A percentile compares a stretch with the other conserved stretches of the same genome.
These are phyloP conservation scores for Pharmacophagus antenor DNA, from an alignment of 2,888 invertebrate species.

Conservation along the genomic window DNA sequence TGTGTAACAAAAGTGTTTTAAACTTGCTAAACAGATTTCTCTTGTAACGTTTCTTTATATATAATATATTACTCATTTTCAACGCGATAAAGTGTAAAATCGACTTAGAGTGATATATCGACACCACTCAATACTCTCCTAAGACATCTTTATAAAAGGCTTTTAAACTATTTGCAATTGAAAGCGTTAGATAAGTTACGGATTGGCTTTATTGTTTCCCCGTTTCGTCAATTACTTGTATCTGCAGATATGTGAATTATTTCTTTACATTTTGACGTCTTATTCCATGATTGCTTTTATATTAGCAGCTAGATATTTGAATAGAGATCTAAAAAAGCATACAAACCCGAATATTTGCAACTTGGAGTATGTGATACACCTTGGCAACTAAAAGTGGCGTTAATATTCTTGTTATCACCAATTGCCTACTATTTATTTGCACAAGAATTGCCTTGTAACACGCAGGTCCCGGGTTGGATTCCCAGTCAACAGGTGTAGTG, in stretches of 20 bases:
- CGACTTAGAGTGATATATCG: not conserved
- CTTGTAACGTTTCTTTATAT: not conserved
- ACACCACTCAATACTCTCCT: constrained; percentile 2
- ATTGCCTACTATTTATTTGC: no score
- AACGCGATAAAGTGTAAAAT: not conserved
- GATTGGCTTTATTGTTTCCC: constrained; percentile 2
- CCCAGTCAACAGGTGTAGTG: no score
- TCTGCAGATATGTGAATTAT: not conserved
- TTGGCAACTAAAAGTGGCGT: no score
- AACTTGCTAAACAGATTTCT: constrained; percentile 2
- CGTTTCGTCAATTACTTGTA: not conserved
- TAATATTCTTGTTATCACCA: no score
- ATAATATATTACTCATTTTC: not conserved
- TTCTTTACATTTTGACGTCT: constrained; percentile 6
- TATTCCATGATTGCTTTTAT: not conserved
- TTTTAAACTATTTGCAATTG: constrained; percentile 11
- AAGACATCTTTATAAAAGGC: constrained; percentile 2
- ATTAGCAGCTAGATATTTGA: not conserved
- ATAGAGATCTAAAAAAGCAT: not conserved
- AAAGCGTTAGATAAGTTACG: constrained; percentile 5
- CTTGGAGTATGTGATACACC: not conserved
- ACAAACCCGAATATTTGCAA: not conserved
- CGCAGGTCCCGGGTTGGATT: no score
- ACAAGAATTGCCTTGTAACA: no score
- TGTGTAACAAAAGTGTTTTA: not conserved